These are phyloP conservation scores for Seladonia tumulorum DNA, from an alignment of 2,888 invertebrate species.

Conservation along the genomic window DNA sequence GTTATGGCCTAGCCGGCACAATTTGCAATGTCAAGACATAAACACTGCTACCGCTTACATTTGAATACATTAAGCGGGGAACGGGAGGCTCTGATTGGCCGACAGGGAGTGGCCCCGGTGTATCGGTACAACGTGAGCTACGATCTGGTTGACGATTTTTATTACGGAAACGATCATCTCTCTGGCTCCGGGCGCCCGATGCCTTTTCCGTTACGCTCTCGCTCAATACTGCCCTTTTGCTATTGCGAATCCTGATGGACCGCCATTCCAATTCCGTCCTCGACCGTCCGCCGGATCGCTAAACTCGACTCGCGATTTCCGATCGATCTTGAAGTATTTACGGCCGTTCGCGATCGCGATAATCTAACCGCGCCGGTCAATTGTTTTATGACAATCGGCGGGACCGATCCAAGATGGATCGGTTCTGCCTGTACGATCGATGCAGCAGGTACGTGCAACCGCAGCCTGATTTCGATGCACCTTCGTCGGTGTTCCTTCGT, in stretches of 20 bases:
- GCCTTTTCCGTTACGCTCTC: constrained; percentile 47
- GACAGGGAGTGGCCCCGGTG: constrained; percentile 72
- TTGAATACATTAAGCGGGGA: constrained; percentile 83
- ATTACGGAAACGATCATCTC: constrained; percentile 79
- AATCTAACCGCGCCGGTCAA: constrained; percentile 51
- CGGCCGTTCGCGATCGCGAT: constrained; percentile 58
- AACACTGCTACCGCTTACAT: constrained; percentile 84
- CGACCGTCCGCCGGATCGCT: constrained; percentile 32
- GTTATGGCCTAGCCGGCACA: constrained; percentile 84
- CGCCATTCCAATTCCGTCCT: constrained; percentile 61
- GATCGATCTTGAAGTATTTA: constrained; percentile 72
- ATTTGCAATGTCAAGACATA: constrained; percentile 85
- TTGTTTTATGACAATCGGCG: constrained; percentile 67
- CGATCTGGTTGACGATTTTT: constrained; percentile 84
- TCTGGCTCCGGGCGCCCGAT: constrained; percentile 33
- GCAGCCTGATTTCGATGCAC: constrained; percentile 37
- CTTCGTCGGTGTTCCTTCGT: constrained; percentile 38
- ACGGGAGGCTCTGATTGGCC: constrained; percentile 81
- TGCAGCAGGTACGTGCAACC: not conserved
- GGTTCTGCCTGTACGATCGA: not conserved
- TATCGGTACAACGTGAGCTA: constrained; percentile 80
- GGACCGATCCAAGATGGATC: constrained; percentile 24
- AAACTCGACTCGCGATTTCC: constrained; percentile 69
- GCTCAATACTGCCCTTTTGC: constrained; percentile 30
- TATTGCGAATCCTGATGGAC: constrained; percentile 54